A percentile compares a stretch with the other conserved stretches of the same genome.
Evolutionary conservation across 2,888 invertebrate genomes (phyloP).

Genomic region (Fragum sueziense): DNA sequence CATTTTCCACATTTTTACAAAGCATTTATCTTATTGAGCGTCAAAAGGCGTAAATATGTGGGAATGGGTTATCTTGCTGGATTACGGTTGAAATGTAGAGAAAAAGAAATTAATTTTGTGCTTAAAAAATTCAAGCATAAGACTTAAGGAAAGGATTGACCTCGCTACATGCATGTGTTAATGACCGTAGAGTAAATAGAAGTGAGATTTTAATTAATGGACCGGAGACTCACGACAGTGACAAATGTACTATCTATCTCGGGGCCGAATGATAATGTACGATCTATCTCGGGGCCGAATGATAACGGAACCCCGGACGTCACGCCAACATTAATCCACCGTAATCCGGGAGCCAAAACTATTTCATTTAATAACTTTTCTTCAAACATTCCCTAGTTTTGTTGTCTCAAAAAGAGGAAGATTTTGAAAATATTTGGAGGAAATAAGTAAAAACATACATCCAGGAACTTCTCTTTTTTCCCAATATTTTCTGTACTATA

Average conservation of each 20-base stretch:
- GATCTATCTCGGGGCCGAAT: neutral
- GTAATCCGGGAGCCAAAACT: too few species aligned
- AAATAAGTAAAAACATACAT: neutral
- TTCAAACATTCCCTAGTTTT: neutral
- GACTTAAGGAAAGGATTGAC: too few species aligned
- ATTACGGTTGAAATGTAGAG: too few species aligned
- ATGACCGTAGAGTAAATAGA: neutral
- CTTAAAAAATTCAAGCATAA: too few species aligned
- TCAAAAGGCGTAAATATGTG: too few species aligned
- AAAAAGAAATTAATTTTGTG: too few species aligned
- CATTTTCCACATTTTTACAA: too few species aligned
- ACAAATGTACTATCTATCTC: conserved; percentile 9
- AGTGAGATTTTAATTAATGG: conserved; percentile 11
- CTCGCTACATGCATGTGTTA: too few species aligned
- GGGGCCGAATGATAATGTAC: neutral
- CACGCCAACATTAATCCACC: too few species aligned
- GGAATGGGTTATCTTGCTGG: too few species aligned
- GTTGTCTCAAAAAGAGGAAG: neutral
- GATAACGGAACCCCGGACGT: too few species aligned
- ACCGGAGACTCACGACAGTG: conserved; percentile 3
- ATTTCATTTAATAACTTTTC: neutral
- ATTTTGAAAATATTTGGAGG: neutral
- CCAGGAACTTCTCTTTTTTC: neutral
- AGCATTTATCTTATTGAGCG: too few species aligned
- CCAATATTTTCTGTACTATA: neutral